phyloP scores from a whole-genome alignment of 2,113 vertebrate species.

The Sylvia atricapilla region DNA sequence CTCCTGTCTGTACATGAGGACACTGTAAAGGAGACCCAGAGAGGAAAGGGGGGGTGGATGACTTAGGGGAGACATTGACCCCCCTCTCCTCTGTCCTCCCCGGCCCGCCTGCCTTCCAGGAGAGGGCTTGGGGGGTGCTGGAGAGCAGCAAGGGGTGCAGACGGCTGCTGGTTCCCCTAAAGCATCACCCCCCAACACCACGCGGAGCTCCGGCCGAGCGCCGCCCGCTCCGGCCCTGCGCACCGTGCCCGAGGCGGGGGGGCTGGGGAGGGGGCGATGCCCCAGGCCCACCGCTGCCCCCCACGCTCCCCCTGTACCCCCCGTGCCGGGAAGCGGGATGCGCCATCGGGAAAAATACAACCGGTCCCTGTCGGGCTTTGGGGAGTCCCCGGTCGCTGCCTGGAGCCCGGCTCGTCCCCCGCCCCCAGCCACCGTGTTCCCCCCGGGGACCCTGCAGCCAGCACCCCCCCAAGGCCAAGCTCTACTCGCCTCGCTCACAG shows the following conservation, averaged over 20 bases:
- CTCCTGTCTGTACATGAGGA: conserved; percentile 97
- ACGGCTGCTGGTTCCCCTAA: not conserved
- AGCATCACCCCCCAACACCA: not conserved
- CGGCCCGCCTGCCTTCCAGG: not conserved
- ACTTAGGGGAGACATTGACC: not conserved
- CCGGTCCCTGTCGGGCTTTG: not conserved
- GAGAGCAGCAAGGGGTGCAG: not conserved
- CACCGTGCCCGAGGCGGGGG: not conserved
- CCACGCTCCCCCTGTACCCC: not conserved
- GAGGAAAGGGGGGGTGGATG: not conserved
- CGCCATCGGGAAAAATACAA: not conserved
- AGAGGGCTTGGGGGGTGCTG: not conserved
- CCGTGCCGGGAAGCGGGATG: not conserved
- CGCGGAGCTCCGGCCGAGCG: not conserved
- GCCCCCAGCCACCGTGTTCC: not conserved
- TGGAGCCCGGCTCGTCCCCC: not conserved
- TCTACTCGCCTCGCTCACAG: conserved; percentile 64
- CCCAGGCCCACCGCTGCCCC: not conserved
- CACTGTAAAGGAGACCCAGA: conserved; percentile 77
- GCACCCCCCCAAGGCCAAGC: conserved; percentile 37
- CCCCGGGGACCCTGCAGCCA: conserved; percentile 1
- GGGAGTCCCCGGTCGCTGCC: not conserved
- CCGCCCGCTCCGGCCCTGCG: accelerated
- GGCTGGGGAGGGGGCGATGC: not conserved
- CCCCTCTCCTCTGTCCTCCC: not conserved